These are phyloP conservation scores for Oostethus manadensis DNA, from an alignment of 2,113 vertebrate species.

Conservation along the genomic window DNA sequence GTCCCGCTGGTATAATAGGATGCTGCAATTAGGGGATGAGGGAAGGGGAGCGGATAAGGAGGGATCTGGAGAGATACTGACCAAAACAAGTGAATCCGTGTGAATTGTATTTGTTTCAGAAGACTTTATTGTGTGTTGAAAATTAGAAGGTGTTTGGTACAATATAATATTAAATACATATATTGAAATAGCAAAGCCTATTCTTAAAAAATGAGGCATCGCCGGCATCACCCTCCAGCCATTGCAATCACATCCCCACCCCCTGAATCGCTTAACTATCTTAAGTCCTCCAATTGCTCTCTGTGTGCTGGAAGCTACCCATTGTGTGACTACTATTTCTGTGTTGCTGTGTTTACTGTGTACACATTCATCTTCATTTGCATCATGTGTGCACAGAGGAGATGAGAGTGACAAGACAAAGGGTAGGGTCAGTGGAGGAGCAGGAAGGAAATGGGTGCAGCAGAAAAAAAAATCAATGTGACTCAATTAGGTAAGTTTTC, in stretches of 20 bases:
- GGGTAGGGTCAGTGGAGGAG: slow-evolving; percentile 45
- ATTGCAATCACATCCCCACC: neutral
- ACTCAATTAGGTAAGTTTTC: slow-evolving; percentile 66
- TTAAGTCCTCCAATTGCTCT: neutral
- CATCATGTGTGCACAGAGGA: neutral
- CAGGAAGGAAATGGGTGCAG: slow-evolving; percentile 27
- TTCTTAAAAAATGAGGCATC: too few relatives aligned
- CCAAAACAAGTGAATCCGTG: too few relatives aligned
- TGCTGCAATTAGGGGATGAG: too few relatives aligned
- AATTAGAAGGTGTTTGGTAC: too few relatives aligned
- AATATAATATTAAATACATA: too few relatives aligned
- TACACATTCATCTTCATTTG: neutral
- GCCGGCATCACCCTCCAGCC: neutral
- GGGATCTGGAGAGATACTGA: too few relatives aligned
- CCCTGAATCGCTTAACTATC: too few relatives aligned
- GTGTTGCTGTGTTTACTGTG: neutral
- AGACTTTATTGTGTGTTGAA: too few relatives aligned
- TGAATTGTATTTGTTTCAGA: too few relatives aligned
- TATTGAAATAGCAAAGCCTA: too few relatives aligned
- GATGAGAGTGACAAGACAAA: slow-evolving; percentile 17
- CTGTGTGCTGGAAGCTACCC: neutral
- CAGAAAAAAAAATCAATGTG: slow-evolving; percentile 66
- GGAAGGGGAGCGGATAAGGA: too few relatives aligned
- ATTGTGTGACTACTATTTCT: neutral
- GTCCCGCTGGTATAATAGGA: too few relatives aligned